These are phyloP conservation scores for Marronus borbonicus DNA, from an alignment of 2,888 invertebrate genomes.

Conservation along the genomic window DNA sequence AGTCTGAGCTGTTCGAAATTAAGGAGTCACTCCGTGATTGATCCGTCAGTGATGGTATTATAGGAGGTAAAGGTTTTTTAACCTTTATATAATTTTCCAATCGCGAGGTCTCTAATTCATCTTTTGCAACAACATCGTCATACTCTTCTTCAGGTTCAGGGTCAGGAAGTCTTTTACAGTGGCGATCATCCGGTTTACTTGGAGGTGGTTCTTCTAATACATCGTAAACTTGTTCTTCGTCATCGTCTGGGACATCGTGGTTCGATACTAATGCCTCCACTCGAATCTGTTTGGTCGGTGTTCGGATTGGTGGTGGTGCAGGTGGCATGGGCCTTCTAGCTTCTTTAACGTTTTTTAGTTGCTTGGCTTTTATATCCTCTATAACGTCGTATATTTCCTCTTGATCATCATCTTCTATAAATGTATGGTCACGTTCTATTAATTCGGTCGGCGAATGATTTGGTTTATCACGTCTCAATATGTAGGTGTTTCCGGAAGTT, in stretches of 20 bases:
- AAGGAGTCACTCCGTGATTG: not conserved
- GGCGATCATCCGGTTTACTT: not conserved
- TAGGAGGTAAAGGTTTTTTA: conserved; percentile 15
- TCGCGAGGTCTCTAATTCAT: not conserved
- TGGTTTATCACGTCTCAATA: not conserved
- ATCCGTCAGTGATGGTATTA: not conserved
- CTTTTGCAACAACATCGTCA: too few relatives aligned
- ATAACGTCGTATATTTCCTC: conserved; percentile 46
- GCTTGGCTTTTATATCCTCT: not conserved
- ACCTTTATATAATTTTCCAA: not conserved
- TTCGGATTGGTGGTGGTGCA: too few relatives aligned
- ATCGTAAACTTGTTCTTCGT: conserved; percentile 5
- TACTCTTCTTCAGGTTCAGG: too few relatives aligned
- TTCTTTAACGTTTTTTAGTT: not conserved
- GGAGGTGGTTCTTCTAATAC: not conserved
- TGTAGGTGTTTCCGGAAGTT: conserved; percentile 22
- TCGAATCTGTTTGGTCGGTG: too few relatives aligned
- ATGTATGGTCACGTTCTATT: not conserved
- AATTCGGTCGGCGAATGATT: not conserved
- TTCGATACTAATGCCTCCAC: too few relatives aligned
- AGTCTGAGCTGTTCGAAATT: conserved; percentile 4
- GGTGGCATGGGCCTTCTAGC: not conserved
- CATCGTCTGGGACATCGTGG: not conserved
- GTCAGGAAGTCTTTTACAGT: too few relatives aligned
- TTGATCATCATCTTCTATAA: conserved; percentile 12